These are phyloP conservation scores for Phalacrocorax pelagicus DNA, from an alignment of 2,113 vertebrate genomes.

Conservation along the genomic window DNA sequence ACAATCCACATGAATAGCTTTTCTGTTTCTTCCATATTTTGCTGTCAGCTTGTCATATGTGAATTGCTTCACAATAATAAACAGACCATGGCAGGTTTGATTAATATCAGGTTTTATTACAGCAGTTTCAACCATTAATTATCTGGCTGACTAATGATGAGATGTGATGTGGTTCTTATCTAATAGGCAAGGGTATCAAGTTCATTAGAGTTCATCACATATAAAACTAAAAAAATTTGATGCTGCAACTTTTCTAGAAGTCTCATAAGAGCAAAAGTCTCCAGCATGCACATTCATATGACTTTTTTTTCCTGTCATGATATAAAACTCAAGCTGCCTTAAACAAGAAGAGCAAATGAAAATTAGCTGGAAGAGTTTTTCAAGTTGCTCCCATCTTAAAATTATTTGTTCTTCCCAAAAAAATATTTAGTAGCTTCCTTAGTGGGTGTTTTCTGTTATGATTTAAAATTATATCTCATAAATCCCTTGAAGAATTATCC, in stretches of 20 bases:
- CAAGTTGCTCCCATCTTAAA: slow-evolving; percentile 38
- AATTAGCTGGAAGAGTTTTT: slow-evolving; percentile 41
- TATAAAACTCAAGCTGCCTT: not conserved
- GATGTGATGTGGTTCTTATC: slow-evolving; percentile 35
- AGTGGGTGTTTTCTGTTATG: slow-evolving; percentile 72
- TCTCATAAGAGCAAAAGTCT: not conserved
- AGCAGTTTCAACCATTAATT: slow-evolving; percentile 65
- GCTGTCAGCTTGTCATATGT: slow-evolving; percentile 8
- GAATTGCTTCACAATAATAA: slow-evolving; percentile 41
- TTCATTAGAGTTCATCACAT: slow-evolving; percentile 66
- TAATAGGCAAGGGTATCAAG: slow-evolving; percentile 43
- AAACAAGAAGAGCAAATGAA: slow-evolving; percentile 13
- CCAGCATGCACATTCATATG: not conserved
- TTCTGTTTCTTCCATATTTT: slow-evolving; percentile 29
- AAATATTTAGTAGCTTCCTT: slow-evolving; percentile 63
- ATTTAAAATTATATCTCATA: slow-evolving; percentile 61
- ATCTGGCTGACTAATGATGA: slow-evolving; percentile 62
- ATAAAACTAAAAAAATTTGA: not conserved
- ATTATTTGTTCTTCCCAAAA: slow-evolving; percentile 42
- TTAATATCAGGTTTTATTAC: slow-evolving; percentile 60
- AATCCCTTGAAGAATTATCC: slow-evolving; percentile 57
- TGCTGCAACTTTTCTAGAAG: not conserved
- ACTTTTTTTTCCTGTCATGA: not conserved
- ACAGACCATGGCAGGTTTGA: slow-evolving; percentile 51
- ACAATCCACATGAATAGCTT: not conserved